Evolutionary conservation across 2,113 vertebrate genomes (phyloP).

Genomic region (Hippocampus barbouri): DNA sequence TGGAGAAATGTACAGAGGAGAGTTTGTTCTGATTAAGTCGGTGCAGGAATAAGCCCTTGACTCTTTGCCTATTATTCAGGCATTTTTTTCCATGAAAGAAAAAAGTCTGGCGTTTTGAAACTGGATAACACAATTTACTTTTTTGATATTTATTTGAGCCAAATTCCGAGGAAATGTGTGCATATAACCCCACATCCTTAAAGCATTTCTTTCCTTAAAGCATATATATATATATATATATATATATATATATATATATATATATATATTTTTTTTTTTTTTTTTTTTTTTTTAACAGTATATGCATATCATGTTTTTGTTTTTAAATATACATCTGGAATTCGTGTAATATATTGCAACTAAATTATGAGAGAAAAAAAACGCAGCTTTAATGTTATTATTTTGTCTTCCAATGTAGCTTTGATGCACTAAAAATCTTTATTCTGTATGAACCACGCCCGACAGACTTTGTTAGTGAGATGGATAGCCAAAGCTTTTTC

Average conservation of each 20-base stretch:
- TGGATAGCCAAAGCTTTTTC: constrained; percentile 28
- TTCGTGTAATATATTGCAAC: constrained; percentile 79
- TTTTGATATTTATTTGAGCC: constrained; percentile 79
- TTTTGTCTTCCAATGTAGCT: constrained; percentile 76
- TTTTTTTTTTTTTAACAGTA: constrained; percentile 41
- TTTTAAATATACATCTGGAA: constrained; percentile 74
- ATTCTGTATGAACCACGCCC: constrained; percentile 58
- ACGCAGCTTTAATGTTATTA: constrained; percentile 69
- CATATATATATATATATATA: constrained; percentile 6
- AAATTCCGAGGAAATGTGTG: constrained; percentile 64
- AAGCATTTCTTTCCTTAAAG: constrained; percentile 52
- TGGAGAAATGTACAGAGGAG: constrained; percentile 52
- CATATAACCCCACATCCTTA: constrained; percentile 60
- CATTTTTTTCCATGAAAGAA: constrained; percentile 23
- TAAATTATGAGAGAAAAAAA: constrained; percentile 72
- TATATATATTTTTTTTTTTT: constrained; percentile 7
- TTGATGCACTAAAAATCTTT: constrained; percentile 76
- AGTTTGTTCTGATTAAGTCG: constrained; percentile 32
- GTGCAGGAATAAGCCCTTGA: constrained; percentile 33
- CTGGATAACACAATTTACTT: constrained; percentile 66
- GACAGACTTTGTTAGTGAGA: constrained; percentile 40
- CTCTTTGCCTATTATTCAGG: constrained; percentile 36
- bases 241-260: too few species aligned
- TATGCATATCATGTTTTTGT: constrained; percentile 57
- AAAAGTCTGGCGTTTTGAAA: constrained; percentile 51